phyloP scores from a whole-genome alignment of 2,888 invertebrate genomes.

The Spialia ferax region DNA sequence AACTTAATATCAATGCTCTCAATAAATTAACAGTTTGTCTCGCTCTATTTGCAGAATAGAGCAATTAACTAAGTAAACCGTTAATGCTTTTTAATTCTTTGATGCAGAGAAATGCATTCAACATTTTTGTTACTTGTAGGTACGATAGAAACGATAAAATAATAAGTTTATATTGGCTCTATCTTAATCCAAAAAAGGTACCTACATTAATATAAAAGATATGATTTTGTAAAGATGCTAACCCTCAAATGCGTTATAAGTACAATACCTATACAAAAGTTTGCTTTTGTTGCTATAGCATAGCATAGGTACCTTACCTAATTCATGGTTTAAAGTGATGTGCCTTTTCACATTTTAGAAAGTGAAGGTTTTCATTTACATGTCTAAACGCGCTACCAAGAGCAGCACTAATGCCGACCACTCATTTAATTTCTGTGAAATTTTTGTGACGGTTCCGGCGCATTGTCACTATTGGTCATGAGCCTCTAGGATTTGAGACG shows the following conservation, averaged over 20 bases:
- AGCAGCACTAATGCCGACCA: constrained; percentile 56
- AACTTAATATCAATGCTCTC: constrained; percentile 43
- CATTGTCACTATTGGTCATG: constrained; percentile 5
- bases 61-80: constrained; percentile 62
- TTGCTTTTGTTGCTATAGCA: constrained; percentile 17
- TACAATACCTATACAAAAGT: not conserved
- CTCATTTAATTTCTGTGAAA: constrained; percentile 60
- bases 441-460: constrained; percentile 55
- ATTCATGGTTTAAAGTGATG: constrained; percentile 62
- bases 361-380: constrained; percentile 81
- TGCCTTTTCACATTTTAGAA: constrained; percentile 81
- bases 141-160: too few relatives aligned
- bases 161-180: not conserved
- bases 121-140: constrained; percentile 12
- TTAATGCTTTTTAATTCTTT: constrained; percentile 57
- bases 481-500: not conserved
- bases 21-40: constrained; percentile 54
- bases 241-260: not conserved
- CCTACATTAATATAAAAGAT: not conserved
- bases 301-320: constrained; percentile 57
- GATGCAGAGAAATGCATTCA: constrained; percentile 44
- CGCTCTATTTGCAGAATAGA: constrained; percentile 68
- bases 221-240: not conserved
- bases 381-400: constrained; percentile 60
- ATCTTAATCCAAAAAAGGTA: too few relatives aligned